Evolutionary conservation across 2,113 vertebrate species (phyloP).

Genomic region (Todiramphus chloris): DNA sequence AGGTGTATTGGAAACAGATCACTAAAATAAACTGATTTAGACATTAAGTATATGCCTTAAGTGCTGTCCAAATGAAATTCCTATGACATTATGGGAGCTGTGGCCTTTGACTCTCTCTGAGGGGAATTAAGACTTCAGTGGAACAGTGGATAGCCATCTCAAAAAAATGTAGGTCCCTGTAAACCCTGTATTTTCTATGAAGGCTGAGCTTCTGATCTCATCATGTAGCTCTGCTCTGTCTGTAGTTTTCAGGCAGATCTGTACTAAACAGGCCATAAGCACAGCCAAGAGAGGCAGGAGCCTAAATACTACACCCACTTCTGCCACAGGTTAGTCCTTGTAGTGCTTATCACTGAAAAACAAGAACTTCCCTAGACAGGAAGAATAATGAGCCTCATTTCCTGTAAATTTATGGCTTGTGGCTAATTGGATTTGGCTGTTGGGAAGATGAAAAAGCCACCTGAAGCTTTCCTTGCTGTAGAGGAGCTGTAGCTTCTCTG

Average conservation of each 20-base stretch:
- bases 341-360: not conserved
- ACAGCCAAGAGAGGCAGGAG: not conserved
- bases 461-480: not conserved
- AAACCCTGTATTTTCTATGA: not conserved
- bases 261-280: not conserved
- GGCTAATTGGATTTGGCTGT: slow-evolving; percentile 23
- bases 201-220: not conserved
- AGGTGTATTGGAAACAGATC: not conserved
- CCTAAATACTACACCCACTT: not conserved
- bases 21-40: not conserved
- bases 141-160: not conserved
- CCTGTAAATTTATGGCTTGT: slow-evolving; percentile 2
- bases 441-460: not conserved
- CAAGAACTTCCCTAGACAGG: not conserved
- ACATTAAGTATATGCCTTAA: not conserved
- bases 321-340: not conserved
- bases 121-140: not conserved
- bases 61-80: not conserved
- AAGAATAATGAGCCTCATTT: slow-evolving; percentile 18
- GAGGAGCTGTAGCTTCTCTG: not conserved
- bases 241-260: not conserved
- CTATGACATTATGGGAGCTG: not conserved
- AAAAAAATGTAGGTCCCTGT: not conserved
- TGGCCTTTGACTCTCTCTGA: not conserved
- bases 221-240: not conserved